Percentiles rank a stretch among this genome's conserved stretches.
Evolutionary conservation across 2,797 vertebrate genomes (phyloP).

Genomic region (Steatocranus sp.): DNA sequence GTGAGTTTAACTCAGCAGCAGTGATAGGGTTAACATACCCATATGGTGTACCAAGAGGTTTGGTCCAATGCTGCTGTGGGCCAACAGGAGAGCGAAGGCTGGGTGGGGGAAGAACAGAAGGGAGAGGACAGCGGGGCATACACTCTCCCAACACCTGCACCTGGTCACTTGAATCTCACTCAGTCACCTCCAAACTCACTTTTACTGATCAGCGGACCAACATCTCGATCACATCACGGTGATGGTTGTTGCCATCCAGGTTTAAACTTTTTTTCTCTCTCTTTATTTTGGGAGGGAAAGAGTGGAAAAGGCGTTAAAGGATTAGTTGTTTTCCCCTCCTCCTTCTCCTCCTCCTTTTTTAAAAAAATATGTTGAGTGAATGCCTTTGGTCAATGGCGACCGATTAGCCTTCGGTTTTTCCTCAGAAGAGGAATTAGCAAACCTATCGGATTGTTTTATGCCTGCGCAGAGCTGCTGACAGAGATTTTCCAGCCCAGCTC

Average conservation of each 20-base stretch:
- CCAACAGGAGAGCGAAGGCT: conserved; percentile 63
- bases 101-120: conserved; percentile 67
- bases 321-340: background rate
- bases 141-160: conserved; percentile 70
- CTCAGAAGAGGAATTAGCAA: conserved; percentile 15
- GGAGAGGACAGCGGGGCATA: conserved; percentile 62
- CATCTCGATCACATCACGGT: conserved; percentile 1
- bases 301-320: background rate
- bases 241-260: conserved; percentile 10
- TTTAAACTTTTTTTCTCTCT: conserved; percentile 52
- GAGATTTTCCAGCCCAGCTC: conserved; percentile 27
- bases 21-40: conserved; percentile 71
- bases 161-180: conserved; percentile 52
- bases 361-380: background rate
- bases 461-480: conserved; percentile 27
- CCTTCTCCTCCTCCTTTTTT: background rate
- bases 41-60: conserved; percentile 71
- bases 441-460: conserved; percentile 45
- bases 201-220: conserved; percentile 8
- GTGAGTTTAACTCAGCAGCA: conserved; percentile 32
- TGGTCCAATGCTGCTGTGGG: conserved; percentile 69
- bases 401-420: background rate
- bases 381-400: background rate
- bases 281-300: background rate
- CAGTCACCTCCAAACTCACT: conserved; percentile 2